Evolutionary conservation across 2,797 vertebrate species (phyloP), one percentile per base, ranked within the genome.

Genomic region (Enteromius thamalakanensis): DNA sequence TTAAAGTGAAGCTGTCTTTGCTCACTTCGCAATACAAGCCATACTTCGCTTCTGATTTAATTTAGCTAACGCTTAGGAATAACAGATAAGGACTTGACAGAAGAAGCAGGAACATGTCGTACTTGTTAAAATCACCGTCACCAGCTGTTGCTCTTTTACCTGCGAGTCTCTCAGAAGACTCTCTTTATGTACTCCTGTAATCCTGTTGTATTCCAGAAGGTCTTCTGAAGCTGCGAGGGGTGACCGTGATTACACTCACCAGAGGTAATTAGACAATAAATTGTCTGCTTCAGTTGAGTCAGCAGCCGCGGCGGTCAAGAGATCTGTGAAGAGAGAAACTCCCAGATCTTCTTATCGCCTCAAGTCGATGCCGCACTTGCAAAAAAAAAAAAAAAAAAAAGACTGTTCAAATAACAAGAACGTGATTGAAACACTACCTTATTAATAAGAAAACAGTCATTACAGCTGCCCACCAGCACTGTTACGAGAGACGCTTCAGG

Each of bases 221-320:
- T 68, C n/a, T 82, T 68, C 67, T 42, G 17, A 75, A 67, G n/a
- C 71, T 68, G 23, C 6, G 3, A 23, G 49, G 17, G 23, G 21
- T 55, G 32, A 82, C 45, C 68, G 62, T 82, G 72, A 82, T 82
- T 82, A 58, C n/a, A 82, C 72, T 55, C 71, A 68, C 53, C 45
- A 76, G 72, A 53, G 71, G 81, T 32, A 76, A 76, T 82, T 82
- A 76, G 81, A 76, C 72, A 68, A 68, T 68, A 76, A 82, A 68
- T 64, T 58, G 64, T 60, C 79, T 23, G 19, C 65, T 82, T 82
- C 55, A 64, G 67, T 77, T 70, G 55, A 64, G 37, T 62, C 84
- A 53, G 67, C 65, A 53, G 42, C 17, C 23, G 1, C 2, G 34
- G 32, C 14, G 42, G 4, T 62, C 26, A 69, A 37, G 42, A 62